Evolutionary conservation across 1,140 invertebrate genomes (phyloP).

Genomic region (Papilio glaucus): DNA sequence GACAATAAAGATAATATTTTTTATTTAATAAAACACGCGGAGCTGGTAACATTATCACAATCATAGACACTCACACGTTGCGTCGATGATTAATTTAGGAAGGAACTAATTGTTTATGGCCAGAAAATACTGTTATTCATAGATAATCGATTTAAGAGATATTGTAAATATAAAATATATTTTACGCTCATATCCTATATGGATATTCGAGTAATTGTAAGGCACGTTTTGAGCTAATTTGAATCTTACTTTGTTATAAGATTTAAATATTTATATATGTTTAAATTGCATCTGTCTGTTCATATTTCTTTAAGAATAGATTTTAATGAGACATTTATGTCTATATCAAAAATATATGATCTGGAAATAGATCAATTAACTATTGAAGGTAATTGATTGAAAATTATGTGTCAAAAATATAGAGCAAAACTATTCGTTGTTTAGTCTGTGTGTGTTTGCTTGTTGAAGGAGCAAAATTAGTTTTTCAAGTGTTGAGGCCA

Average conservation of each 20-base stretch:
- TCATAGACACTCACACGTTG: constrained; percentile 21
- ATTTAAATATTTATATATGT: background rate
- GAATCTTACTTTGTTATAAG: background rate
- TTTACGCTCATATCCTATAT: constrained; percentile 1
- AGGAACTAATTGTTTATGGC: constrained; percentile 46
- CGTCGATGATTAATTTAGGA: too few relatives aligned
- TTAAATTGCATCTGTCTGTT: too few relatives aligned
- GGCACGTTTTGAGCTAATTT: constrained; percentile 17
- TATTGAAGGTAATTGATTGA: too few relatives aligned
- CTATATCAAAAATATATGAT: too few relatives aligned
- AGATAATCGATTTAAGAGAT: background rate
- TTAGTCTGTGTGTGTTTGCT: too few relatives aligned
- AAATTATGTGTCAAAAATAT: too few relatives aligned
- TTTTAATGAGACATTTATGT: too few relatives aligned
- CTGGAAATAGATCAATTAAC: too few relatives aligned
- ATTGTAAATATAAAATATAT: background rate
- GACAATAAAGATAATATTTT: background rate
- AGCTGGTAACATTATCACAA: constrained; percentile 41
- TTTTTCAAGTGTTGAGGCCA: too few relatives aligned
- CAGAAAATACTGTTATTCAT: constrained; percentile 63
- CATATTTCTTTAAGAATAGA: too few relatives aligned
- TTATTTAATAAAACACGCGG: constrained; percentile 33
- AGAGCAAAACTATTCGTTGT: too few relatives aligned
- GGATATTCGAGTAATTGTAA: background rate
- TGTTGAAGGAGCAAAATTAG: too few relatives aligned